phyloP scores from a whole-genome alignment of 1,140 invertebrate species.

The Lepidurus arcticus region DNA sequence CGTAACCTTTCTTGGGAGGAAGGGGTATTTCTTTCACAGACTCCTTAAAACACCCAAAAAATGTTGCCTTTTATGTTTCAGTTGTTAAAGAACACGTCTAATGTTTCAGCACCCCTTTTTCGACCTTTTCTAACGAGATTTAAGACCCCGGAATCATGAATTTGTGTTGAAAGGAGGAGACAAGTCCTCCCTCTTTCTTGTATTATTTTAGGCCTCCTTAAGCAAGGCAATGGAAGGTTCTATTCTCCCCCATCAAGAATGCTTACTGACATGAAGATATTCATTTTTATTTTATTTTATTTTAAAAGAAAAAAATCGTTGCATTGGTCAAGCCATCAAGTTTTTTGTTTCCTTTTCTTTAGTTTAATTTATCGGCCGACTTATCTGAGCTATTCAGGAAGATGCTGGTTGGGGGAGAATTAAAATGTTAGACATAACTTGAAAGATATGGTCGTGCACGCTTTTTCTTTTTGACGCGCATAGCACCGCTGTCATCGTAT shows the following conservation, averaged over 20 bases:
- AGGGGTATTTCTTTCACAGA: constrained; percentile 8
- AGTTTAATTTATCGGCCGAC: constrained; percentile 17
- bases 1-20: not conserved
- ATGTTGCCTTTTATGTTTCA: constrained; percentile 1
- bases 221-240: not conserved
- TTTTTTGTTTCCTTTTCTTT: not conserved
- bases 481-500: not conserved
- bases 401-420: not conserved
- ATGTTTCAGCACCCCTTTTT: not conserved
- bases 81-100: constrained; percentile 19
- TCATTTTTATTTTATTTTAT: not conserved
- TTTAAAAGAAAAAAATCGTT: not conserved
- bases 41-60: not conserved
- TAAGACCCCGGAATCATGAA: constrained; percentile 8
- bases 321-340: not conserved
- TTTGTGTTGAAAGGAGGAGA: constrained; percentile 19
- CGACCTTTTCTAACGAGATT: constrained; percentile 15
- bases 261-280: not conserved
- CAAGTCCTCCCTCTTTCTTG: not conserved
- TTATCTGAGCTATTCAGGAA: constrained; percentile 6
- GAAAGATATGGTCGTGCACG: not conserved
- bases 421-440: constrained; percentile 12
- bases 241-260: not conserved
- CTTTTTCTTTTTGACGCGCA: not conserved
- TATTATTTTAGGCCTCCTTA: not conserved